Evolutionary conservation across 2,888 invertebrate genomes (phyloP).

Genomic region (Apotomis turbidana): DNA sequence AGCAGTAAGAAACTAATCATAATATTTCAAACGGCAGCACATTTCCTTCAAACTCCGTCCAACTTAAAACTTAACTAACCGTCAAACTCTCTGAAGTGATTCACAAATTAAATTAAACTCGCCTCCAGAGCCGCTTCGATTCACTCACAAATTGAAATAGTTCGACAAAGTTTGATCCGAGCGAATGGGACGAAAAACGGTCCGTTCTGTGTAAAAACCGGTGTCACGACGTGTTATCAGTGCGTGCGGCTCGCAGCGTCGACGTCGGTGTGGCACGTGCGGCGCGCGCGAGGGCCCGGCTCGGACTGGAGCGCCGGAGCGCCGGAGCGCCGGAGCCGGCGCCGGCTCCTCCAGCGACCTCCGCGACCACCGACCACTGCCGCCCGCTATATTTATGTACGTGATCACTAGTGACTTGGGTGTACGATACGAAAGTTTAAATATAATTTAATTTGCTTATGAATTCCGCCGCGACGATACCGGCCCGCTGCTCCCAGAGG

Average conservation of each 20-base stretch:
- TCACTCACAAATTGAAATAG: constrained; percentile 35
- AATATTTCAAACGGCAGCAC: constrained; percentile 4
- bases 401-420: constrained; percentile 1
- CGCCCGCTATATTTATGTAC: constrained; percentile 12
- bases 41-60: background rate
- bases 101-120: constrained; percentile 18
- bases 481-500: background rate
- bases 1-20: background rate
- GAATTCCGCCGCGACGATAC: constrained; percentile 7
- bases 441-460: constrained; percentile 36
- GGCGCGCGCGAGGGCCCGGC: constrained; percentile 8
- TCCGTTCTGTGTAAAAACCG: background rate
- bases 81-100: constrained; percentile 3
- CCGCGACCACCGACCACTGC: constrained; percentile 5
- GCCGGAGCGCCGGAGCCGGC: background rate
- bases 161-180: constrained; percentile 20
- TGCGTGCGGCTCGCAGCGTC: too few species aligned
- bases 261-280: constrained; percentile 8
- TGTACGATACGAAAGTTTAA: constrained; percentile 26
- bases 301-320: constrained; percentile 14
- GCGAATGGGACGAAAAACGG: background rate
- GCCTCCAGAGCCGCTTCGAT: constrained; percentile 11
- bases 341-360: constrained; percentile 21
- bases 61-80: background rate
- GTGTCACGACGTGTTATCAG: background rate